Evolutionary conservation across 2,113 vertebrate species (phyloP).

Genomic region (Chionis minor): DNA sequence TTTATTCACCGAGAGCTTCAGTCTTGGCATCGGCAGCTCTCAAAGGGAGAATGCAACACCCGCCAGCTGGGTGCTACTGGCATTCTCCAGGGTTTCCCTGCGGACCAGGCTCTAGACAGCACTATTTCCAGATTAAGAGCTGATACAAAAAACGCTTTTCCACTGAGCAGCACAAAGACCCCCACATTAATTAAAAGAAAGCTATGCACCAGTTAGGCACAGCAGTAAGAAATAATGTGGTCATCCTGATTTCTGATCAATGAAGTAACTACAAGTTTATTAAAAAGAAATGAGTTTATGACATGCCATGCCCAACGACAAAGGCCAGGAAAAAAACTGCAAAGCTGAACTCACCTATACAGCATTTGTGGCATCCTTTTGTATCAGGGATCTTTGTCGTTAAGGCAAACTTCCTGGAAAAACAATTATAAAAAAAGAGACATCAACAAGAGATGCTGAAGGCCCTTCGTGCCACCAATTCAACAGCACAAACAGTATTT

Average conservation of each 20-base stretch:
- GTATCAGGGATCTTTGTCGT: slow-evolving; percentile 98
- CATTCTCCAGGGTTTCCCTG: not conserved
- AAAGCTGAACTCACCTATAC: slow-evolving; percentile 86
- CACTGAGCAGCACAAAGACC: not conserved
- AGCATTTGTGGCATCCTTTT: slow-evolving; percentile 99
- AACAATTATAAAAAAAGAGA: not conserved
- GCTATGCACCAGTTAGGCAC: not conserved
- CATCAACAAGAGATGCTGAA: not conserved
- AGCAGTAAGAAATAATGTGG: not conserved
- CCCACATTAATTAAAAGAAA: not conserved
- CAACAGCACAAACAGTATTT: not conserved
- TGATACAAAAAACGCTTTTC: not conserved
- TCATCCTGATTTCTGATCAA: not conserved
- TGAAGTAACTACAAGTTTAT: not conserved
- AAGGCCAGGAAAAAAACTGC: not conserved
- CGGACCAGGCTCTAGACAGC: not conserved
- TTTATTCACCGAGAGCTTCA: not conserved
- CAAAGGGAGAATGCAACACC: not conserved
- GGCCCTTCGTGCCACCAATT: not conserved
- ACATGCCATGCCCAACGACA: not conserved
- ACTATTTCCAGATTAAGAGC: not conserved
- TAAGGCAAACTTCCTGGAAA: slow-evolving; percentile 93
- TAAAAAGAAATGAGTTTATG: not conserved
- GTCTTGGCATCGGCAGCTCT: not conserved
- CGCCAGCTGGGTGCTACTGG: not conserved